Evolutionary conservation across 2,888 invertebrate species (phyloP), one percentile per base, ranked within the genome.

Genomic region (Caenorhabditis wallacei): DNA sequence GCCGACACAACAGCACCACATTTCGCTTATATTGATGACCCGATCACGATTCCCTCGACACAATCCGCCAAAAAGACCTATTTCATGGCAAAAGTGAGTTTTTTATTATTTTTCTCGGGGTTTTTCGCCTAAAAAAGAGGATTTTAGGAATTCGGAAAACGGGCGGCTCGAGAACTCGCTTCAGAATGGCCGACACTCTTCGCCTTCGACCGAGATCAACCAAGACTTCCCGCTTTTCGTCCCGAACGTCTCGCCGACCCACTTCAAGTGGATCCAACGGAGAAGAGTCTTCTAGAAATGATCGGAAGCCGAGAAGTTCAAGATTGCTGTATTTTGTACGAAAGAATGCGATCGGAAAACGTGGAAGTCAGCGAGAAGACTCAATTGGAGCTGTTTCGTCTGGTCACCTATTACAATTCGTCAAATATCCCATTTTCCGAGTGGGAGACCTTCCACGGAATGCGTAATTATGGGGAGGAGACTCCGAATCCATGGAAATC

Each of bases 1-100:
- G 93, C 94, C 54, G 97, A 97, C 92, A 94, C 94, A 3, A 96
- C 96, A 0, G 96, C 96, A n/a, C 94, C 96, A 2, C 95, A 96
- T 92, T 97, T 95, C 92, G 96, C 95, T 92, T 97, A 95, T 92
- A 95, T 96, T 89, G 97, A 97, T 94, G 97, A 97, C 93, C 97
- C 97, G 0, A 80, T 87, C n/a, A 90, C 85, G 13, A 89, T 91
- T 80, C 91, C 91, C 40, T 86, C 88, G n/a, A 88, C 87, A 1
- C 70, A 76, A 0, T 56, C 22, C 1, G 66, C 80, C 4, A 89
- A 88, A 74, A 75, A 78, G 35, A 82, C 75, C 16, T 91, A 91
- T 72, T 90, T 82, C 74, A 81, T 90, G 76, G 88, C 89, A 1
- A 89, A 89, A 79, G 89, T 87, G 18, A 20, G 20, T 40, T 22